A percentile compares a stretch with the other conserved stretches of the same genome.
Evolutionary conservation across 2,797 vertebrate species (phyloP).

Genomic region (Apodemus agrarius): DNA sequence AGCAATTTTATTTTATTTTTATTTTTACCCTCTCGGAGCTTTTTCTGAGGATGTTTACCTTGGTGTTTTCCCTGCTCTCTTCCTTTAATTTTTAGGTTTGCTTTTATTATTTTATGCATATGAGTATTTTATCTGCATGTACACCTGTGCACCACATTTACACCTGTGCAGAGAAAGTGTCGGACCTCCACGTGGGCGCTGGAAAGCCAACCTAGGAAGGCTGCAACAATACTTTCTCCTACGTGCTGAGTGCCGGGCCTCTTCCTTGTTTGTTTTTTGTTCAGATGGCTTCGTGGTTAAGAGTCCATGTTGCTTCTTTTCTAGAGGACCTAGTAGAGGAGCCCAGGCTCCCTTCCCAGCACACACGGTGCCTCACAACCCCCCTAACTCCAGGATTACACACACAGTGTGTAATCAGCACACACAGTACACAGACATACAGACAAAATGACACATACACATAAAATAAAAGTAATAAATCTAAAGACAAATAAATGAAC

Average conservation of each 20-base stretch:
- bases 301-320: neutral
- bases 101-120: neutral
- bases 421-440: neutral
- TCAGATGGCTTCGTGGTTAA: neutral
- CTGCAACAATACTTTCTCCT: no score
- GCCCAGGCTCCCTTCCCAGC: neutral
- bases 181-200: neutral
- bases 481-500: neutral
- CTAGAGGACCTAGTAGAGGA: neutral
- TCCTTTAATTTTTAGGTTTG: neutral
- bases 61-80: neutral
- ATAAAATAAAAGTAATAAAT: neutral
- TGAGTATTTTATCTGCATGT: neutral
- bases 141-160: neutral
- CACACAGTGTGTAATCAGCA: neutral
- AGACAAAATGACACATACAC: neutral
- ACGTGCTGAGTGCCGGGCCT: neutral
- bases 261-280: neutral
- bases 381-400: neutral
- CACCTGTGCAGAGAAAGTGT: neutral
- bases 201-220: no score
- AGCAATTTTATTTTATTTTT: neutral
- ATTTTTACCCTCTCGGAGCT: neutral
- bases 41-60: constrained; percentile 12
- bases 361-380: neutral